Percentiles rank a stretch among this genome's conserved stretches.
Evolutionary conservation across 1,140 invertebrate species (phyloP).

Genomic region (Lithobius niger): DNA sequence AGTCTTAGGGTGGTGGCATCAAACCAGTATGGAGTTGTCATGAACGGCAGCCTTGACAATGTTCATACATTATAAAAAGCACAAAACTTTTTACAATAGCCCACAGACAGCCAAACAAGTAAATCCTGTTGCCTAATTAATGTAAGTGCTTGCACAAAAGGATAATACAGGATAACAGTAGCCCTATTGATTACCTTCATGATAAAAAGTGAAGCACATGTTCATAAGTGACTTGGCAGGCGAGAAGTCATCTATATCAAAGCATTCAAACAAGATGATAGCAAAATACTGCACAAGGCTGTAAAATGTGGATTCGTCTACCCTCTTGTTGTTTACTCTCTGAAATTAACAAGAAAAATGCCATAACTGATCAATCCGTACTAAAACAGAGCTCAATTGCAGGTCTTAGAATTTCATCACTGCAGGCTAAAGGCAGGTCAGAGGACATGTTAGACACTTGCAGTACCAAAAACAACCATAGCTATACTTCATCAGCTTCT

Average conservation of each 20-base stretch:
- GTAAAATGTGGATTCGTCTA: slow-evolving; percentile 58
- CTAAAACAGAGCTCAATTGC: slow-evolving; percentile 1
- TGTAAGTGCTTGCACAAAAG: too few relatives aligned
- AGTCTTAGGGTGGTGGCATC: too few relatives aligned
- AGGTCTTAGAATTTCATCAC: not conserved
- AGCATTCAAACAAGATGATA: slow-evolving; percentile 59
- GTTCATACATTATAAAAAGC: too few relatives aligned
- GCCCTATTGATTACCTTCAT: slow-evolving; percentile 60
- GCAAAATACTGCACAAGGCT: slow-evolving; percentile 62
- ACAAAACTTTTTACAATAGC: too few relatives aligned
- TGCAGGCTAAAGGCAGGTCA: not conserved
- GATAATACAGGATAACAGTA: too few relatives aligned
- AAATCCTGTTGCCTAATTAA: too few relatives aligned
- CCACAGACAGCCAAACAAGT: too few relatives aligned
- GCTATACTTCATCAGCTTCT: not conserved
- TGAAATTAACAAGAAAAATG: slow-evolving; percentile 19
- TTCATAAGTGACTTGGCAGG: slow-evolving; percentile 68
- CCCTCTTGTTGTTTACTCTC: slow-evolving; percentile 47
- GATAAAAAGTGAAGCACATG: slow-evolving; percentile 67
- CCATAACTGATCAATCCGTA: not conserved
- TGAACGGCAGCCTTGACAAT: too few relatives aligned
- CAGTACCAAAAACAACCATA: not conserved
- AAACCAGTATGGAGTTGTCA: too few relatives aligned
- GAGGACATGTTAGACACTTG: not conserved
- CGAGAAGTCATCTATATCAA: slow-evolving; percentile 57